A percentile compares a stretch with the other conserved stretches of the same genome.
Evolutionary conservation across 2,888 invertebrate species (phyloP).

Genomic region (Thecocarcelia acutangulata): DNA sequence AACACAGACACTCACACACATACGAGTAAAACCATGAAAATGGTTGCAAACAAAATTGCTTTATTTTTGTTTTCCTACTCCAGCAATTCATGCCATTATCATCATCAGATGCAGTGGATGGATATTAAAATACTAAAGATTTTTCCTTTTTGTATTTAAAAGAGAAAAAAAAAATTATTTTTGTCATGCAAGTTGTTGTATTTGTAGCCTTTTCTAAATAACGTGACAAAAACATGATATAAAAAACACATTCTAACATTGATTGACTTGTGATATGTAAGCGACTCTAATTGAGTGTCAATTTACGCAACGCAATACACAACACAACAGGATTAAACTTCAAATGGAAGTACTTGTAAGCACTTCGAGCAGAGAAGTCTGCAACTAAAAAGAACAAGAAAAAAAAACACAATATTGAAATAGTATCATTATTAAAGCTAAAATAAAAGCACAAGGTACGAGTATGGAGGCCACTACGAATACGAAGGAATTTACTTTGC

Average conservation of each 20-base stretch:
- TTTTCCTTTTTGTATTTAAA: slow-evolving; percentile 53
- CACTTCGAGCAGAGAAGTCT: slow-evolving; percentile 11
- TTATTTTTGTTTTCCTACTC: slow-evolving; percentile 38
- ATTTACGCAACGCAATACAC: slow-evolving; percentile 67
- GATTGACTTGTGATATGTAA: slow-evolving; percentile 80
- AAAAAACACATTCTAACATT: slow-evolving; percentile 76
- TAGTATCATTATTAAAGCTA: slow-evolving; percentile 1
- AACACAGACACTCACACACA: slow-evolving; percentile 7
- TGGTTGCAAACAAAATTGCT: slow-evolving; percentile 51
- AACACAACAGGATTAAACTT: slow-evolving; percentile 58
- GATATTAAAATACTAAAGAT: slow-evolving; percentile 60
- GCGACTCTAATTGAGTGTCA: slow-evolving; percentile 78
- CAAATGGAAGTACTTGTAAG: slow-evolving; percentile 25
- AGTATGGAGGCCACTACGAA: neutral
- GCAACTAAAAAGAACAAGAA: slow-evolving; percentile 5
- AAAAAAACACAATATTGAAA: neutral
- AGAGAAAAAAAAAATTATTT: neutral
- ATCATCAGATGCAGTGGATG: slow-evolving; percentile 35
- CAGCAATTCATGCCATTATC: slow-evolving; percentile 43
- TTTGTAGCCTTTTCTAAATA: slow-evolving; percentile 49
- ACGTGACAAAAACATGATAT: slow-evolving; percentile 61
- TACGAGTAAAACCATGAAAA: slow-evolving; percentile 50
- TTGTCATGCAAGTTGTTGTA: slow-evolving; percentile 1
- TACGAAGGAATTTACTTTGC: slow-evolving; percentile 6
- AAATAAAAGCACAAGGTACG: slow-evolving; percentile 13